Base-by-base conservation (phyloP, 2,797 vertebrate genomes). In the Anas bernieri region DNA sequence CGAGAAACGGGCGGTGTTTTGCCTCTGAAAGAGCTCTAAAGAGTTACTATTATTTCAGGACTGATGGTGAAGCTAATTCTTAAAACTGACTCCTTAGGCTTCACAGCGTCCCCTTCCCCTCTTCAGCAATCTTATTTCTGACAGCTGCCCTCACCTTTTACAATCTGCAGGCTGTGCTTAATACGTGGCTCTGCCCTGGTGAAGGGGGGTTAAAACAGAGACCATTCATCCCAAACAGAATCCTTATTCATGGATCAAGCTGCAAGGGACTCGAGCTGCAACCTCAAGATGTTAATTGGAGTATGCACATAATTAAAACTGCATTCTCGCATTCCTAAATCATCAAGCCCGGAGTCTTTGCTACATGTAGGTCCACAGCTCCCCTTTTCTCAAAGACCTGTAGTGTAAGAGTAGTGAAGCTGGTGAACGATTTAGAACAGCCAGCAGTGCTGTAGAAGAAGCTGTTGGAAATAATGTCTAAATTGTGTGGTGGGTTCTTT, bases 141-240 rank as follows among this genome's bases (percentile, higher is more conserved):
- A n/a, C 12, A 52, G 39, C 80, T 62, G 23, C 54, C 5, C 31
- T 41, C 56, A 7, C 67, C 35, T 59, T 37, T 63, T 52, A 77
- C 28, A 46, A 1, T n/a, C 73, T 37, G 35, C 46, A 90, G 59
- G 12, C 76, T 73, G 68, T 63, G 37, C 37, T 83, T 77, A 72
- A 30, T 26, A 39, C 0, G 2, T 70, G 63, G 56, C 26, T 88
- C 48, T 4, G 11, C 13, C 1, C 39, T 48, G 28, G 66, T 73
- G 70, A 62, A 52, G 81, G n/a, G 33, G 30, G 18, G 33, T 45
- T 69, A 41, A 85, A 90, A 93, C 59, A 55, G 88, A 43, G 63
- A 78, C 56, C 37, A 61, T 96, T 97, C 85, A 94, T 83, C 58
- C 58, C 62, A 59, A 81, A 96, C 84, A 95, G 73, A 85, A 89